Conservation (phyloP, 2,797 vertebrate genomes). For the Hyperoplus lanceolatus region DNA sequence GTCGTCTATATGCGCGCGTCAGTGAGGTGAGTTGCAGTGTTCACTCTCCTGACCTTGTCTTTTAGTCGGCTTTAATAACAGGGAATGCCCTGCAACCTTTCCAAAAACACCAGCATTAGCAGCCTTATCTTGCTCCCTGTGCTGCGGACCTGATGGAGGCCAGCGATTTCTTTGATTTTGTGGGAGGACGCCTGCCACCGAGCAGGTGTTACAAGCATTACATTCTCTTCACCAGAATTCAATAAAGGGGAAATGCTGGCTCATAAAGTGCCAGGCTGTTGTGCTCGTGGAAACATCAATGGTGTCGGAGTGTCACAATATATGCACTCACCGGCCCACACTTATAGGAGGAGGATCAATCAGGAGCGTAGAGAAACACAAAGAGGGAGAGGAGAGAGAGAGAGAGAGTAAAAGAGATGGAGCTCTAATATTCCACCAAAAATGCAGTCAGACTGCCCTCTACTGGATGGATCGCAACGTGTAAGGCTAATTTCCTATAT, state of each 20-base stretch:
- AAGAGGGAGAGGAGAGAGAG: too few species aligned
- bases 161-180: conserved; percentile 43
- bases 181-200: conserved; percentile 31
- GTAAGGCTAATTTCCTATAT: conserved; percentile 5
- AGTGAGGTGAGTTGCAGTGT: conserved; percentile 21
- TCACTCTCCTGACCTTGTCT: conserved; percentile 12
- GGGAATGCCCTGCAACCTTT: conserved; percentile 49
- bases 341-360: conserved; percentile 31
- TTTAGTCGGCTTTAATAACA: conserved; percentile 38
- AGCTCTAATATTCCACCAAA: background rate
- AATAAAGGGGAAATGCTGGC: conserved; percentile 45
- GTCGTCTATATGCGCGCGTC: background rate
- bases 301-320: conserved; percentile 61
- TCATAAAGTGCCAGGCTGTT: conserved; percentile 54
- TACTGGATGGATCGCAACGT: conserved; percentile 51
- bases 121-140: background rate
- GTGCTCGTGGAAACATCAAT: conserved; percentile 51
- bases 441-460: conserved; percentile 72
- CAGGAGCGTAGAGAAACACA: background rate
- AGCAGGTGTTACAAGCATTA: conserved; percentile 44
- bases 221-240: conserved; percentile 31
- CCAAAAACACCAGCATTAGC: conserved; percentile 14
- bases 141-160: conserved; percentile 27
- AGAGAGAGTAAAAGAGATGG: background rate
- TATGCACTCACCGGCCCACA: conserved; percentile 53